Percentiles rank a stretch among this genome's conserved stretches.
These are phyloP conservation scores for Troglohyphantes excavatus DNA, from an alignment of 2,888 invertebrate genomes.

Conservation along the genomic window DNA sequence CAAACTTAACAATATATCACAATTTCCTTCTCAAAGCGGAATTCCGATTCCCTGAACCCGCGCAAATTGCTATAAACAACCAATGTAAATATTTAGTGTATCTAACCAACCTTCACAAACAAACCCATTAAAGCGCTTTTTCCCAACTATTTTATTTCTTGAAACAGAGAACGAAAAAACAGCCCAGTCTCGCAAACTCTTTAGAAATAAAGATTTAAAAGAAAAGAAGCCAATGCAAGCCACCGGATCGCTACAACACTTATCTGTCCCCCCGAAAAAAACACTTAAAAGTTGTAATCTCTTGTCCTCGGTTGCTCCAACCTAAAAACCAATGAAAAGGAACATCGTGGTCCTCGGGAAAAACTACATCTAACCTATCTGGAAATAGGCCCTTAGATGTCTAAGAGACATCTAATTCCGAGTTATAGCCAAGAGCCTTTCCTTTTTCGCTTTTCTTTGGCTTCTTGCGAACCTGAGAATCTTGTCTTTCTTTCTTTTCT, in stretches of 20 bases:
- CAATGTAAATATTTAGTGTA: neutral
- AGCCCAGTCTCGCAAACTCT: neutral
- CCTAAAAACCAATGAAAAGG: slow-evolving; percentile 28
- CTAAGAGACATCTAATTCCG: slow-evolving; percentile 36
- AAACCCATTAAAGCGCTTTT: neutral
- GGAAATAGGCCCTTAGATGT: slow-evolving; percentile 16
- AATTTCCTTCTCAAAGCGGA: too few species aligned
- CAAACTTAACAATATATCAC: too few species aligned
- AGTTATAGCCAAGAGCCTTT: slow-evolving; percentile 35
- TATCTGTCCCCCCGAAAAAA: neutral
- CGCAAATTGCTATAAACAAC: too few species aligned
- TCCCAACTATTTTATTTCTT: neutral
- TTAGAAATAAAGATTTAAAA: neutral
- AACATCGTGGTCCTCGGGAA: neutral
- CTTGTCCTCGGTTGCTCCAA: neutral
- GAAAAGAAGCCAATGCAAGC: neutral
- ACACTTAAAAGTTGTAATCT: slow-evolving; percentile 40
- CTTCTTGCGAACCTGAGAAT: neutral
- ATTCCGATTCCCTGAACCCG: too few species aligned
- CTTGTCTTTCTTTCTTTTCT: neutral
- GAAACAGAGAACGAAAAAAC: neutral
- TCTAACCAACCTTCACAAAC: neutral
- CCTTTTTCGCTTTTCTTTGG: slow-evolving; percentile 25
- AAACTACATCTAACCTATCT: slow-evolving; percentile 8
- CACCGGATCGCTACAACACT: slow-evolving; percentile 19